Evolutionary conservation across 2,797 vertebrate species (phyloP), one percentile per base, ranked within the genome.

Genomic region (Balearica regulorum): DNA sequence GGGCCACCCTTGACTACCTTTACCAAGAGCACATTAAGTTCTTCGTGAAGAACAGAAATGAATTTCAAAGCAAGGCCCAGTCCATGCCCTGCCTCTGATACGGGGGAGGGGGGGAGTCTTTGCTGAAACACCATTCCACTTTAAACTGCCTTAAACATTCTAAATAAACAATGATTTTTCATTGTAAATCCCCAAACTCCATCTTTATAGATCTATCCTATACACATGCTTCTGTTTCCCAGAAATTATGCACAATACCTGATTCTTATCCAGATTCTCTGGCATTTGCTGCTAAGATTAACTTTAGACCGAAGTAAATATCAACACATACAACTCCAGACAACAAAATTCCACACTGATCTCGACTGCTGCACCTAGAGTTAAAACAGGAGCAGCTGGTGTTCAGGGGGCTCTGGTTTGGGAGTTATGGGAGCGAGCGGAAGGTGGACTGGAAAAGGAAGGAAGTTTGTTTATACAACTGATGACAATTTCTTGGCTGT

Each of bases 81-180:
- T 20, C 43, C 33, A 28, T 39, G 17, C 5, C 43, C 64, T 62
- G 16, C n/a, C 26, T 83, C n/a, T 57, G 37, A 72, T 46, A 29
- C 0, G 4, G 22, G 3, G 5, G 26, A 6, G 28, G 28, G 9
- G 4, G 11, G 20, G 43, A 3, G 9, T 16, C 9, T 76, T 49
- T 29, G 8, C 12, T 39, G 44, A 73, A 92, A 73, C 31, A 68
- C 3, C 0, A 4, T 48, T 90, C 31, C 21, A 8, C 9, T 72
- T 90, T 33, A 54, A 80, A 37, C 7, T 4, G 1, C 48, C 33
- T 89, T 80, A 83, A 70, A 19, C 33, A 2, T 39, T 75, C 18
- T 44, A 64, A 78, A 16, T 11, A 72, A 73, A 54, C 1, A 4
- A 22, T 20, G 6, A 37, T 43, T 80, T 92, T 80, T 60, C 8